phyloP scores from a whole-genome alignment of 2,113 vertebrate species.

The Odocoileus hemionus region DNA sequence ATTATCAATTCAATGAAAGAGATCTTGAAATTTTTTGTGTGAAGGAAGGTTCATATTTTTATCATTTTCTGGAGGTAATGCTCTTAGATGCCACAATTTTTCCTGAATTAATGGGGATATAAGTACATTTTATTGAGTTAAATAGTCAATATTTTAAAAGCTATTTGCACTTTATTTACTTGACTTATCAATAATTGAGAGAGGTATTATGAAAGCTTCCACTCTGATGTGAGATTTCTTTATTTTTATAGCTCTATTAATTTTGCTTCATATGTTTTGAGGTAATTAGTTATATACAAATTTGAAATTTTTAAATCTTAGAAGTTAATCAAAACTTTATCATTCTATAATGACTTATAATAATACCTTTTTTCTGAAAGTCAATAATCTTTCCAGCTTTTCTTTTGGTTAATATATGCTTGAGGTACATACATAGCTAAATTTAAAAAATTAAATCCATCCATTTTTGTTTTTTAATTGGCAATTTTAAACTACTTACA shows the following conservation, averaged over 20 bases:
- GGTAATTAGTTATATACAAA: neutral
- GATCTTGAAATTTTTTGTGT: neutral
- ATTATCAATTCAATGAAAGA: neutral
- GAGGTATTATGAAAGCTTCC: neutral
- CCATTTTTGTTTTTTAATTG: neutral
- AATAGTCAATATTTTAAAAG: neutral
- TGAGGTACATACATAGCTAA: neutral
- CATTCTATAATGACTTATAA: neutral
- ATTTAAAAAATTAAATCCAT: neutral
- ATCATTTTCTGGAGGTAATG: neutral
- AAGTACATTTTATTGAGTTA: neutral
- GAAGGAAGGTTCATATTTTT: neutral
- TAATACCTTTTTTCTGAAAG: neutral
- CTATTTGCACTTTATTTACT: neutral
- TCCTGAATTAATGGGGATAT: neutral
- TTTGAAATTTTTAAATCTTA: neutral
- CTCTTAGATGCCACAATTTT: neutral
- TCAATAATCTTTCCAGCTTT: neutral
- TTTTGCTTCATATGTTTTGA: neutral
- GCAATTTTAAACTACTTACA: neutral
- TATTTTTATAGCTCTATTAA: neutral
- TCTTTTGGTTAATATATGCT: neutral
- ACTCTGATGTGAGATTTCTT: neutral
- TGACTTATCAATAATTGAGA: neutral
- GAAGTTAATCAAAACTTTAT: neutral